Evolutionary conservation across 2,888 invertebrate genomes (phyloP).

Genomic region (Hylaea fasciaria): DNA sequence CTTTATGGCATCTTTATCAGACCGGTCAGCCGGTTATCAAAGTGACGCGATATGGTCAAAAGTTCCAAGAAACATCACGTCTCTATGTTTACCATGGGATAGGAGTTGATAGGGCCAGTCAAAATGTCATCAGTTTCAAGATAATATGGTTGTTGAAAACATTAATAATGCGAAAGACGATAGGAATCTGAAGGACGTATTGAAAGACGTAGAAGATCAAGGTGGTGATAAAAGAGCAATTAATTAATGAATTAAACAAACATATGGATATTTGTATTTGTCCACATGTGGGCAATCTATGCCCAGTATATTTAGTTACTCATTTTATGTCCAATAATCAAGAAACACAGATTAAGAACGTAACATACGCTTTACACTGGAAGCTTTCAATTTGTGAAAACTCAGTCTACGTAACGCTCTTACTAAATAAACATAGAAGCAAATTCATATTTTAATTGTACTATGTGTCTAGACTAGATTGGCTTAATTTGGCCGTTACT

Average conservation of each 20-base stretch:
- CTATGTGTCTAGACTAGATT: no score
- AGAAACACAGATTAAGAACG: no score
- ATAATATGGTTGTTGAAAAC: slow-evolving; percentile 1
- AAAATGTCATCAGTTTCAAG: slow-evolving; percentile 10
- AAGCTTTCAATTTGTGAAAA: no score
- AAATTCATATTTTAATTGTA: no score
- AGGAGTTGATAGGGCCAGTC: slow-evolving; percentile 1
- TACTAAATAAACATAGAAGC: no score
- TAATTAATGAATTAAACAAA: not conserved
- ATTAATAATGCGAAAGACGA: not conserved
- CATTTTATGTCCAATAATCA: no score
- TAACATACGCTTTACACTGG: no score
- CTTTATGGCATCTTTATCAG: slow-evolving; percentile 9
- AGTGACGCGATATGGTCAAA: slow-evolving; percentile 14
- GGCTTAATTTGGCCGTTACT: no score
- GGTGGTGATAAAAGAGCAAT: not conserved
- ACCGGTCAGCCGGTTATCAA: slow-evolving; percentile 15
- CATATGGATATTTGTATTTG: no score
- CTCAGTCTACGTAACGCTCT: no score
- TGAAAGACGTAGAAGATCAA: not conserved
- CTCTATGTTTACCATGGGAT: slow-evolving; percentile 16
- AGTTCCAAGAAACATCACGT: not conserved
- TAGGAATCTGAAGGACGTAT: not conserved
- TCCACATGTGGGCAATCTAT: no score
- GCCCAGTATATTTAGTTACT: no score